phyloP scores from a whole-genome alignment of 2,797 vertebrate species.

The Girardinus metallicus region DNA sequence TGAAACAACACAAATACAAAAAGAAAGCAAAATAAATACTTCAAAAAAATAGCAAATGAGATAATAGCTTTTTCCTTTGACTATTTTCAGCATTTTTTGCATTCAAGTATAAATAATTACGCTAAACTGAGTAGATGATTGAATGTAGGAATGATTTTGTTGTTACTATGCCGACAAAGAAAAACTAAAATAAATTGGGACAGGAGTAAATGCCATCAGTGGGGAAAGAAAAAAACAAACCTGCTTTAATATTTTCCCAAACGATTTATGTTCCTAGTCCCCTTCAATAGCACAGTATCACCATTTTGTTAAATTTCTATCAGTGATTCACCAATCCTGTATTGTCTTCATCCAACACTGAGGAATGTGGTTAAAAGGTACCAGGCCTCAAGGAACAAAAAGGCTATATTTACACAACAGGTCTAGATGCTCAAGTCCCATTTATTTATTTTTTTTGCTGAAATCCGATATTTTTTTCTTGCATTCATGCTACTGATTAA shows the following conservation, averaged over 20 bases:
- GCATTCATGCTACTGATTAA: too few relatives aligned
- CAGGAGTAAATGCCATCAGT: neutral
- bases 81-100: neutral
- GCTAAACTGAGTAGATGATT: neutral
- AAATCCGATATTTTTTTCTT: too few relatives aligned
- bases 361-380: neutral
- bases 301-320: neutral
- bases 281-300: neutral
- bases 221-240: neutral
- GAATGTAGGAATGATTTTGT: neutral
- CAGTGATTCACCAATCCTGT: neutral
- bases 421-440: too few relatives aligned
- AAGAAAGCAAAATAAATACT: neutral
- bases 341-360: neutral
- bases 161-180: neutral
- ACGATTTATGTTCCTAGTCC: neutral
- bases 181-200: neutral
- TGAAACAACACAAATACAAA: neutral
- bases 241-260: neutral
- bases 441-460: too few relatives aligned
- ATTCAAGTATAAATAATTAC: neutral
- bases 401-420: neutral
- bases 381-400: neutral
- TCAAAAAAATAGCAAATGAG: neutral
- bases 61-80: neutral